phyloP scores from a whole-genome alignment of 2,888 invertebrate genomes.

The Miltochrista miniata region DNA sequence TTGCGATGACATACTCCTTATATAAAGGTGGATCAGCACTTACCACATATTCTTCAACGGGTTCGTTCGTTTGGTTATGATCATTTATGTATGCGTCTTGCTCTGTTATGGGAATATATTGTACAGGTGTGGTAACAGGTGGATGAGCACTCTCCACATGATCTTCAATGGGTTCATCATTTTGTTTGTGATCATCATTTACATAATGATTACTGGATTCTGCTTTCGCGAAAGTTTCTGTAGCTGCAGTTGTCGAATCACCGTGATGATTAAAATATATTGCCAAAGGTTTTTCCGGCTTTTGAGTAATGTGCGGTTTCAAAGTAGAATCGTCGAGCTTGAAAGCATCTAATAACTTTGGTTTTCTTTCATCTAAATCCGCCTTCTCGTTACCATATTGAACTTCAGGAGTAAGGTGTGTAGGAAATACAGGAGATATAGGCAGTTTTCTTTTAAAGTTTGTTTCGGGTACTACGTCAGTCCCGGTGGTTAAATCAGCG shows the following conservation, averaged over 20 bases:
- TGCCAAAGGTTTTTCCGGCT: slow-evolving; percentile 73
- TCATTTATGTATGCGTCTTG: slow-evolving; percentile 31
- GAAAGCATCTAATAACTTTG: slow-evolving; percentile 55
- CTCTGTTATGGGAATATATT: slow-evolving; percentile 11
- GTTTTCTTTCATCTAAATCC: slow-evolving; percentile 63
- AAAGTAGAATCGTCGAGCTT: slow-evolving; percentile 62
- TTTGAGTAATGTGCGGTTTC: slow-evolving; percentile 75
- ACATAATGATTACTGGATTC: slow-evolving; percentile 61
- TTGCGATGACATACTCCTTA: slow-evolving; percentile 32
- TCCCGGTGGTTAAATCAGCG: slow-evolving; percentile 45
- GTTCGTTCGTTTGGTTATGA: slow-evolving; percentile 49
- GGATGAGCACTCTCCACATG: slow-evolving; percentile 33
- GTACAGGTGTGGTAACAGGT: slow-evolving; percentile 13
- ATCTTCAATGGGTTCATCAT: slow-evolving; percentile 39
- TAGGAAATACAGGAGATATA: slow-evolving; percentile 69
- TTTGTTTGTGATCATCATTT: slow-evolving; percentile 53
- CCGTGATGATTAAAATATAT: slow-evolving; percentile 66
- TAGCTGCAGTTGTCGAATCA: slow-evolving; percentile 46
- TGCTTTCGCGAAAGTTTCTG: slow-evolving; percentile 57
- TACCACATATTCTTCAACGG: slow-evolving; percentile 29
- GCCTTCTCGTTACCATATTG: slow-evolving; percentile 80
- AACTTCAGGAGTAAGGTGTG: slow-evolving; percentile 74
- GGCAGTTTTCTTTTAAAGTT: slow-evolving; percentile 53
- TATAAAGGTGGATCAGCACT: slow-evolving; percentile 33
- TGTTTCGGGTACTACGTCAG: slow-evolving; percentile 46